These are phyloP conservation scores for Saccostrea cuccullata DNA, from an alignment of 1,140 invertebrate species.

Conservation along the genomic window DNA sequence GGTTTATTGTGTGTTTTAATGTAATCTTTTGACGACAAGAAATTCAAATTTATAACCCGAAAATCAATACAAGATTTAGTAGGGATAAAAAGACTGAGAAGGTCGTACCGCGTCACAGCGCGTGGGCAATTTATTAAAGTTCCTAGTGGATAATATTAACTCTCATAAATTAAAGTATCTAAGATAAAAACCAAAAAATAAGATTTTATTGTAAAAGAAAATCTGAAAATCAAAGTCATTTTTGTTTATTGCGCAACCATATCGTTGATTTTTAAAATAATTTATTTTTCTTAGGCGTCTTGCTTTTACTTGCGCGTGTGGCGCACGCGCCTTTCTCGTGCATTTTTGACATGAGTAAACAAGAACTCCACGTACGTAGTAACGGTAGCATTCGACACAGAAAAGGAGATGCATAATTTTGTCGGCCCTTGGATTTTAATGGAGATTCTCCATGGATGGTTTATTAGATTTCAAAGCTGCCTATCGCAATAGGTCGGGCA, in stretches of 20 bases:
- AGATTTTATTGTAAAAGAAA: conserved; percentile 3
- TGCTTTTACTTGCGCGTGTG: conserved; percentile 12
- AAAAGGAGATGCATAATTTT: conserved; percentile 16
- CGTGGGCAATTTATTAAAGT: conserved; percentile 35
- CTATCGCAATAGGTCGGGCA: not conserved
- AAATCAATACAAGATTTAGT: conserved; percentile 26
- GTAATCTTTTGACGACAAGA: conserved; percentile 30
- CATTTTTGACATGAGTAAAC: conserved; percentile 26
- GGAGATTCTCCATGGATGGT: conserved; percentile 9
- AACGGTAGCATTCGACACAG: conserved; percentile 23
- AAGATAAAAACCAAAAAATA: conserved; percentile 5
- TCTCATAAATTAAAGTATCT: conserved; percentile 18
- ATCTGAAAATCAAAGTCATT: not conserved
- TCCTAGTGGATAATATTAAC: conserved; percentile 16
- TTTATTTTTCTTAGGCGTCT: conserved; percentile 11
- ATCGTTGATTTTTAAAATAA: not conserved
- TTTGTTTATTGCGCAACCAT: not conserved
- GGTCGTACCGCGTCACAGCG: not conserved
- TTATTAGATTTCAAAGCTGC: conserved; percentile 33
- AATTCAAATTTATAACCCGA: conserved; percentile 17
- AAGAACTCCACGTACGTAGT: conserved; percentile 1
- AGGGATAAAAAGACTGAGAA: not conserved
- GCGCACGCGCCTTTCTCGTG: conserved; percentile 31
- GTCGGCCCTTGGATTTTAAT: conserved; percentile 13
- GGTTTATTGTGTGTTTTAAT: conserved; percentile 4